Evolutionary conservation across 2,888 invertebrate genomes (phyloP).

Genomic region (Epirrhoe alternata): DNA sequence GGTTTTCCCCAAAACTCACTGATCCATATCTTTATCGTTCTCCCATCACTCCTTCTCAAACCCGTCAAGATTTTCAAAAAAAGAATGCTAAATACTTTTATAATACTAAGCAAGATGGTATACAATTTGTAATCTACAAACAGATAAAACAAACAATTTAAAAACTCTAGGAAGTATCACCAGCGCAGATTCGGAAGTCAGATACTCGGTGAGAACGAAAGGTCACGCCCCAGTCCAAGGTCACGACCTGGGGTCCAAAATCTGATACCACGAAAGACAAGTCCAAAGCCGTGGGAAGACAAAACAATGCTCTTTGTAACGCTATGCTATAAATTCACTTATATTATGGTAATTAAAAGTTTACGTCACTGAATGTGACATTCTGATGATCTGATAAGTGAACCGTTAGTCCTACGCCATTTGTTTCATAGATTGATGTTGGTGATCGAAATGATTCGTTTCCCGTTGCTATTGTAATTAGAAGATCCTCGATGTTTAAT

Average conservation of each 20-base stretch:
- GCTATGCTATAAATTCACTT: slow-evolving; percentile 66
- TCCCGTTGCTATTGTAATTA: background rate
- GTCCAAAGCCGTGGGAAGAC: slow-evolving; percentile 74
- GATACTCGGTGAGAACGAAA: slow-evolving; percentile 62
- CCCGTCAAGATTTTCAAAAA: no score
- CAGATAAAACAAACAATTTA: slow-evolving; percentile 27
- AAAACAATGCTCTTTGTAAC: slow-evolving; percentile 67
- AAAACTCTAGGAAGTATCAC: slow-evolving; percentile 55
- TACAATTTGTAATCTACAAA: slow-evolving; percentile 5
- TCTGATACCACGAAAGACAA: slow-evolving; percentile 68
- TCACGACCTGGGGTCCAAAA: slow-evolving; percentile 65
- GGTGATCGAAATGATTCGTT: slow-evolving; percentile 2
- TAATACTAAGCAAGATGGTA: background rate
- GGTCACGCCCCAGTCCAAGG: slow-evolving; percentile 72
- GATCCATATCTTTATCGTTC: no score
- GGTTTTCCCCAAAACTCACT: no score
- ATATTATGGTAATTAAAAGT: slow-evolving; percentile 77
- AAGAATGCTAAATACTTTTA: background rate
- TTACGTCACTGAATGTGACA: slow-evolving; percentile 52
- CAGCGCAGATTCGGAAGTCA: slow-evolving; percentile 63
- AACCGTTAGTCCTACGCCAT: slow-evolving; percentile 31
- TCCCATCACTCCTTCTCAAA: no score
- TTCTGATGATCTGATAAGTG: slow-evolving; percentile 47
- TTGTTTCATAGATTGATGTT: slow-evolving; percentile 16
- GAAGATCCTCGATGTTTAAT: no score